Conservation (phyloP, 2,113 vertebrate genomes). For the Ptyas mucosa region DNA sequence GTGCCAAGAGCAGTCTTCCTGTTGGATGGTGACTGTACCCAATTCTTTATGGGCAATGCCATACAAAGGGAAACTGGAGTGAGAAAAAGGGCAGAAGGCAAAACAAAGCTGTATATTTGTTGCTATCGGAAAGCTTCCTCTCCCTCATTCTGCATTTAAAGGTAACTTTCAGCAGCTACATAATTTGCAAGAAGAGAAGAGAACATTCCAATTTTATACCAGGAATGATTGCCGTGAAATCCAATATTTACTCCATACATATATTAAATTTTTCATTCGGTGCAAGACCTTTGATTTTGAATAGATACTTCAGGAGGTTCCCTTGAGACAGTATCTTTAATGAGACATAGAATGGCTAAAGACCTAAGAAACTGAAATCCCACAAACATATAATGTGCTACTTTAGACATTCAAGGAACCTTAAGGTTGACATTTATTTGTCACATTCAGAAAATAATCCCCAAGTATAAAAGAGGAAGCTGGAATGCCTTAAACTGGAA, state of each 20-base stretch:
- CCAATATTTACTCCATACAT: background rate
- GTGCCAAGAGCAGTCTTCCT: slow-evolving; percentile 17
- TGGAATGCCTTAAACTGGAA: background rate
- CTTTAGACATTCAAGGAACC: background rate
- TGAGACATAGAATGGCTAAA: background rate
- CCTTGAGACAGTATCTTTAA: background rate
- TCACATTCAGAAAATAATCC: background rate
- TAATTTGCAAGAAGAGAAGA: slow-evolving; percentile 2
- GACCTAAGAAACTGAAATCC: background rate
- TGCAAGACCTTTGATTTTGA: rapidly evolving
- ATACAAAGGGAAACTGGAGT: background rate
- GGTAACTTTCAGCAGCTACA: slow-evolving; percentile 18
- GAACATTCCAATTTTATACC: background rate
- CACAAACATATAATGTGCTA: background rate
- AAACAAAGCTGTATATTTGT: background rate
- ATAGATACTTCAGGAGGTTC: background rate
- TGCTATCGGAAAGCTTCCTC: rapidly evolving
- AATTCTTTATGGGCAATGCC: slow-evolving; percentile 33
- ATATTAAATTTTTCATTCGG: background rate
- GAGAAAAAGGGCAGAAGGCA: background rate
- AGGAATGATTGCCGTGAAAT: background rate
- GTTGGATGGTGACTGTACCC: background rate
- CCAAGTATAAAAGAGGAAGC: background rate
- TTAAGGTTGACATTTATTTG: background rate
- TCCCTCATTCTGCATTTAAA: background rate